phyloP scores from a whole-genome alignment of 2,113 vertebrate species.

The Alexandromys fortis region DNA sequence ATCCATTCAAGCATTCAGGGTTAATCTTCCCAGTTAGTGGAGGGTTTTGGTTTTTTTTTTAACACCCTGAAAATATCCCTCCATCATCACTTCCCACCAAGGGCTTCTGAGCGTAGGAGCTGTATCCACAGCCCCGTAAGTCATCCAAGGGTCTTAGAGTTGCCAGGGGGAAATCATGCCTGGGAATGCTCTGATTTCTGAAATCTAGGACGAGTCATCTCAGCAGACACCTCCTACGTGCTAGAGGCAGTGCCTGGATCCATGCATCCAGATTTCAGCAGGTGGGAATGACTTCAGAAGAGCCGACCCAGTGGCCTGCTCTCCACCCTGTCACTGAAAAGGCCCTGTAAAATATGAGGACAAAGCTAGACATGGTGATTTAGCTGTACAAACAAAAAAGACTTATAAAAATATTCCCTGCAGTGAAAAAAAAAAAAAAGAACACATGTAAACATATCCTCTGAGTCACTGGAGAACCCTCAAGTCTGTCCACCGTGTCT shows the following conservation, averaged over 20 bases:
- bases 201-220: background rate
- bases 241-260: background rate
- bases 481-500: background rate
- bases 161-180: background rate
- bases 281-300: background rate
- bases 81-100: background rate
- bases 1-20: background rate
- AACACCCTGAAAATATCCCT: background rate
- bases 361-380: constrained; percentile 65
- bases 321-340: background rate
- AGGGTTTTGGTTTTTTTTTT: background rate
- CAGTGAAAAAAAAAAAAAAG: constrained; percentile 32
- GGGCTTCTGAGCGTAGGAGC: background rate
- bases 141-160: background rate
- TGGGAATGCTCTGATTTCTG: background rate
- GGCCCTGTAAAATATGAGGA: constrained; percentile 74
- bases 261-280: background rate
- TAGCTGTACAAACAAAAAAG: constrained; percentile 81
- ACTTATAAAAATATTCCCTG: constrained; percentile 83
- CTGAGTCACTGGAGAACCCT: constrained; percentile 53
- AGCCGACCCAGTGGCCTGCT: background rate
- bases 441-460: constrained; percentile 74
- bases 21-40: background rate
- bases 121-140: constrained; percentile 55
- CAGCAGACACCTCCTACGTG: background rate